Evolutionary conservation across 2,888 invertebrate genomes (phyloP).

Genomic region (Drosophila lutescens): DNA sequence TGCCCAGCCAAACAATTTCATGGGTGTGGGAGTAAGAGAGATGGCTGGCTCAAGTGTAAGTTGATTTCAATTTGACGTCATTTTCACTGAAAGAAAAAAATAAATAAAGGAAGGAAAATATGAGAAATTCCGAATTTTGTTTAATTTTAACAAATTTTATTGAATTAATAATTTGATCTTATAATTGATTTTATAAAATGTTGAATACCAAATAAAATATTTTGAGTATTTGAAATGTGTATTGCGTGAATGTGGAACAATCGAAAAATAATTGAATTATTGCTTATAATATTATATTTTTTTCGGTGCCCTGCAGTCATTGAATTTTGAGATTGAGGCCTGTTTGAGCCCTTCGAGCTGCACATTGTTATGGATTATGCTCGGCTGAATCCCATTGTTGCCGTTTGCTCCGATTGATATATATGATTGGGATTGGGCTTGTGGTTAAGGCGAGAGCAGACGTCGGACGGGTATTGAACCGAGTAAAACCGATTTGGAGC

Average conservation of each 20-base stretch:
- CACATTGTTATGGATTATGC: slow-evolving; percentile 42
- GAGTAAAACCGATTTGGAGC: slow-evolving; percentile 31
- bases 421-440: slow-evolving; percentile 45
- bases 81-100: neutral
- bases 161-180: too few relatives aligned
- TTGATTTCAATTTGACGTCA: slow-evolving; percentile 11
- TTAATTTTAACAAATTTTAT: too few relatives aligned
- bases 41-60: slow-evolving; percentile 20
- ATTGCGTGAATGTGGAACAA: too few relatives aligned
- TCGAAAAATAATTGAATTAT: too few relatives aligned
- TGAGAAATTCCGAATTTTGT: too few relatives aligned
- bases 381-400: slow-evolving; percentile 19
- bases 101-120: neutral
- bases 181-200: too few relatives aligned
- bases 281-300: slow-evolving; percentile 1
- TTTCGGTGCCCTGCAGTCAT: slow-evolving; percentile 10
- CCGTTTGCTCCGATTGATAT: slow-evolving; percentile 25
- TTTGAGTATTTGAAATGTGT: too few relatives aligned
- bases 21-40: slow-evolving; percentile 45
- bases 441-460: slow-evolving; percentile 21
- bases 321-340: slow-evolving; percentile 1
- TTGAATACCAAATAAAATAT: too few relatives aligned
- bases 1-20: slow-evolving; percentile 19
- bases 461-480: slow-evolving; percentile 62
- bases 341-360: slow-evolving; percentile 17